Percentiles rank a stretch among this genome's conserved stretches.
These are phyloP conservation scores for Alces alces DNA, from an alignment of 2,113 vertebrate species.

Conservation along the genomic window DNA sequence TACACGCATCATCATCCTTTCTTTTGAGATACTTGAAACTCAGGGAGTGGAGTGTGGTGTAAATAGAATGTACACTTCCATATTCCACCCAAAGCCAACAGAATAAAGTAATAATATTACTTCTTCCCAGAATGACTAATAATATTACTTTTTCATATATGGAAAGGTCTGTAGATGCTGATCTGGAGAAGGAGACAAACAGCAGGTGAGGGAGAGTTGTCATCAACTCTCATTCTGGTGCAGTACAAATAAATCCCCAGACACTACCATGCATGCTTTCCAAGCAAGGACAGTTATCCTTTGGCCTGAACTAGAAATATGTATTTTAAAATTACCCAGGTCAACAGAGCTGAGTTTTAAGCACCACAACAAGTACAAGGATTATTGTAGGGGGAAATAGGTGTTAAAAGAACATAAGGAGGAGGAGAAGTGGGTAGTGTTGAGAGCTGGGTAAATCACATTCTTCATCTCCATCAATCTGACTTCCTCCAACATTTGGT, in stretches of 20 bases:
- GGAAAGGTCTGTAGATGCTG: background rate
- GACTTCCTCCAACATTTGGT: background rate
- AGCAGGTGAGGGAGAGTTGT: background rate
- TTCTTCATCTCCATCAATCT: background rate
- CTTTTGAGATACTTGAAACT: background rate
- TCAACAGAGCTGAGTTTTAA: background rate
- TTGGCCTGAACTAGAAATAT: background rate
- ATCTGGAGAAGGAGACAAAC: background rate
- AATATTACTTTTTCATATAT: background rate
- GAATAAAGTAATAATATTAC: background rate
- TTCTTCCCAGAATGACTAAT: background rate
- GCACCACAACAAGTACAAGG: background rate
- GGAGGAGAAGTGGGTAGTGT: background rate
- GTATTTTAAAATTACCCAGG: background rate
- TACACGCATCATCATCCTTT: background rate
- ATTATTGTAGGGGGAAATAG: background rate
- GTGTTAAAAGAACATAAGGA: background rate
- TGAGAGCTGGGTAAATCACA: background rate
- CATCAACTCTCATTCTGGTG: background rate
- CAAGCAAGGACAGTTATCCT: background rate
- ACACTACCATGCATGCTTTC: background rate
- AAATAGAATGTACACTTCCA: accelerated
- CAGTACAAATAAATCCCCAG: background rate
- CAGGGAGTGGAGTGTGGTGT: background rate
- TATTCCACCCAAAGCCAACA: background rate